Conservation (phyloP, 2,797 vertebrate species). For the Acomys russatus region DNA sequence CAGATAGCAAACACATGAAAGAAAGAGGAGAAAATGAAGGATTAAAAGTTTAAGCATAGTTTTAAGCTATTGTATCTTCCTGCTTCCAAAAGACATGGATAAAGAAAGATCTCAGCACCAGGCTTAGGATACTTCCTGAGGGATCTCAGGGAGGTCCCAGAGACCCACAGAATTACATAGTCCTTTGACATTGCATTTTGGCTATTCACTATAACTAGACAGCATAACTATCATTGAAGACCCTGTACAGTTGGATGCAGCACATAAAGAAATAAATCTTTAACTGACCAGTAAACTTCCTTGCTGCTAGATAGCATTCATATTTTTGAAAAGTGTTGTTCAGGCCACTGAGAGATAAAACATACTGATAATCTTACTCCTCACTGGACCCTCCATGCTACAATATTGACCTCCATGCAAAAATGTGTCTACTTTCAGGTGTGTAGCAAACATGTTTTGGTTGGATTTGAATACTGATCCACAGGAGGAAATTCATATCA, state of each 20-base stretch:
- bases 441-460: neutral
- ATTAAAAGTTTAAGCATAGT: neutral
- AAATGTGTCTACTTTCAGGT: neutral
- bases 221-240: too few species aligned
- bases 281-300: neutral
- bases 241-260: neutral
- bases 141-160: neutral
- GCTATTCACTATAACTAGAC: neutral
- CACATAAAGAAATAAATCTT: neutral
- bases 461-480: neutral
- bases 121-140: neutral
- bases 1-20: neutral
- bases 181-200: neutral
- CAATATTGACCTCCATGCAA: neutral
- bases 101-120: neutral
- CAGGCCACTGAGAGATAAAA: neutral
- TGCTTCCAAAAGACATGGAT: neutral
- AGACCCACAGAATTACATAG: neutral
- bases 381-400: neutral
- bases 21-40: too few species aligned
- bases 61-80: neutral
- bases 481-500: neutral
- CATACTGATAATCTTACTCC: neutral
- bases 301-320: neutral
- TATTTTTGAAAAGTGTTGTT: neutral